Base-by-base conservation (phyloP, 2,797 vertebrate species). In the Hyperoplus lanceolatus region DNA sequence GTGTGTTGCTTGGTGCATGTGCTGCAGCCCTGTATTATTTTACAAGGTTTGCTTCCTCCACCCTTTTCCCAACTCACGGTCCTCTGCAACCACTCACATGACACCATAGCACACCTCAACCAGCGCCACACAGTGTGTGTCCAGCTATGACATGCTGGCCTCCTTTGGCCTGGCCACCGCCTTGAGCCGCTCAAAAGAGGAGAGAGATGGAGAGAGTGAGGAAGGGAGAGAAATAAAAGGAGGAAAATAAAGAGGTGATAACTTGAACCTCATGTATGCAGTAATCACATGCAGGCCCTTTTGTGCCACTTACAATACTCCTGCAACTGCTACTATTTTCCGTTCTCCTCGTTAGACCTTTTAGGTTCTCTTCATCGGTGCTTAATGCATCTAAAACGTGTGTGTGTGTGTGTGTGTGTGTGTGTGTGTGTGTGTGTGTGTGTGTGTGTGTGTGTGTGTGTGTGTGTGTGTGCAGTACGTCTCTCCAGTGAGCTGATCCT, bases 1-100 rank as follows among this genome's bases (percentile, higher is more conserved):
- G 43, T 75, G 58, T 55, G 46, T 71, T 48, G 36, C 11, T 10
- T 29, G 29, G 29, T 67, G 53, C 48, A 45, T 70, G 70, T 42
- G 46, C 10, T 48, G 70, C 64, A 77, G 71, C 9, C 63, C 10
- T 48, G 13, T 49, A 12, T 42, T 21, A 36, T 82, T 91, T 87
- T 71, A 85, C 73, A 79, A 88, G 77, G 77, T 88, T 75, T 80
- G 65, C 67, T 87, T 83, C 76, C 78, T 86, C 45, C 67, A 75
- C 49, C 74, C 58, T 56, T 80, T 82, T 79, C 65, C 56, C 38
- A 80, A 85, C 68, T 73, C 46, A 41, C 53, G 70, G 64, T 72
- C 45, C 54, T 82, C 84, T 88, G 85, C 65, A 81, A 78, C 77
- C 70, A 60, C 79, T 90, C 77, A 82, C 76, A 65, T 54, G 21